Percentiles rank a stretch among this genome's conserved stretches.
Conservation (phyloP, 2,888 invertebrate genomes). For the Patella depressa region DNA sequence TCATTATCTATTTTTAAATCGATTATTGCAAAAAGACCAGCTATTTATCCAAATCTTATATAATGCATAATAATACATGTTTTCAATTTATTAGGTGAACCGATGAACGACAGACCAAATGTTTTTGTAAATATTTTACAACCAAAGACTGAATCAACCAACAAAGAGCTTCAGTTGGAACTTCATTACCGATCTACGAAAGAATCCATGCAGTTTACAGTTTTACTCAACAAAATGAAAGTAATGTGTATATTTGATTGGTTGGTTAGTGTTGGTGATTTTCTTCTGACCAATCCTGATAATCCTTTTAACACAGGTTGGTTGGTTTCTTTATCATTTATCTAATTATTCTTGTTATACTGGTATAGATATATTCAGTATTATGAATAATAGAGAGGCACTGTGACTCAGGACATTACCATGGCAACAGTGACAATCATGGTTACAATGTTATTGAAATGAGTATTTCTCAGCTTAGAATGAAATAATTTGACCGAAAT, state of each 20-base stretch:
- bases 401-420: no score
- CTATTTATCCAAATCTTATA: no score
- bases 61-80: not conserved
- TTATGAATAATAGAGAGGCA: no score
- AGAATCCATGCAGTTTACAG: slow-evolving; percentile 83
- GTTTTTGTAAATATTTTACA: slow-evolving; percentile 91
- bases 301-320: slow-evolving; percentile 61
- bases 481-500: no score
- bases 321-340: not conserved
- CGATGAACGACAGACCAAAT: slow-evolving; percentile 83
- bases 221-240: slow-evolving; percentile 93
- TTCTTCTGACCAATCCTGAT: slow-evolving; percentile 76
- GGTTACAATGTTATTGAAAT: no score
- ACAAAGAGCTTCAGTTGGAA: slow-evolving; percentile 72
- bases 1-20: no score
- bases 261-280: slow-evolving; percentile 88
- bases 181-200: slow-evolving; percentile 75
- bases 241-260: slow-evolving; percentile 94
- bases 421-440: no score
- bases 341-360: no score
- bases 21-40: no score
- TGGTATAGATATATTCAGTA: no score
- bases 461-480: no score
- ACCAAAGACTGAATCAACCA: slow-evolving; percentile 46
- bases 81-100: slow-evolving; percentile 72